phyloP scores from a whole-genome alignment of 2,797 vertebrate species.

The Chaetophractus vellerosus region DNA sequence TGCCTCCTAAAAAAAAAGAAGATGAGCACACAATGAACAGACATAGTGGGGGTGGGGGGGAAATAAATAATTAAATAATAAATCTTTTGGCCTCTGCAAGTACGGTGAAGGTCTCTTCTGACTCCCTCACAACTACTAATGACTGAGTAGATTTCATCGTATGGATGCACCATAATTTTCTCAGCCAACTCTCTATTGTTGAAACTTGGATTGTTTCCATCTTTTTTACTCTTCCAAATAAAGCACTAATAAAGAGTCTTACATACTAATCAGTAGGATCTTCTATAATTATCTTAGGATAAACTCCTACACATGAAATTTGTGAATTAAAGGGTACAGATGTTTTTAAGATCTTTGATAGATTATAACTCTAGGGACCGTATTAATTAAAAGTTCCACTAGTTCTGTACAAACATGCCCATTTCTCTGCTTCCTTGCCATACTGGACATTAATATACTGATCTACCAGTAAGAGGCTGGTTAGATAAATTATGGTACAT shows the following conservation, averaged over 20 bases:
- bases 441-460: not conserved
- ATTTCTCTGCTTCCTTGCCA: not conserved
- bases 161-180: not conserved
- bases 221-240: constrained; percentile 28
- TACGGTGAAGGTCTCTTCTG: not conserved
- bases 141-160: rapidly evolving
- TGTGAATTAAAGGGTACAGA: constrained; percentile 46
- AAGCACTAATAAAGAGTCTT: constrained; percentile 36
- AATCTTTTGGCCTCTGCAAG: not conserved
- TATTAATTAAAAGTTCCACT: constrained; percentile 6
- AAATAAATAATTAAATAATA: no score
- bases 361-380: not conserved
- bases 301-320: constrained; percentile 17
- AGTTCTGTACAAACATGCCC: not conserved
- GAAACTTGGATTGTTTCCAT: not conserved
- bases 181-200: not conserved
- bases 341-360: not conserved
- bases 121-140: not conserved
- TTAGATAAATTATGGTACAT: not conserved
- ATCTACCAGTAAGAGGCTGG: not conserved
- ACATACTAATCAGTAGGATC: not conserved
- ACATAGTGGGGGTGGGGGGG: no score
- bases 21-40: no score
- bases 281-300: constrained; percentile 18
- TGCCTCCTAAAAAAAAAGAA: no score